phyloP scores from a whole-genome alignment of 2,113 vertebrate genomes.

The Oriolus oriolus region DNA sequence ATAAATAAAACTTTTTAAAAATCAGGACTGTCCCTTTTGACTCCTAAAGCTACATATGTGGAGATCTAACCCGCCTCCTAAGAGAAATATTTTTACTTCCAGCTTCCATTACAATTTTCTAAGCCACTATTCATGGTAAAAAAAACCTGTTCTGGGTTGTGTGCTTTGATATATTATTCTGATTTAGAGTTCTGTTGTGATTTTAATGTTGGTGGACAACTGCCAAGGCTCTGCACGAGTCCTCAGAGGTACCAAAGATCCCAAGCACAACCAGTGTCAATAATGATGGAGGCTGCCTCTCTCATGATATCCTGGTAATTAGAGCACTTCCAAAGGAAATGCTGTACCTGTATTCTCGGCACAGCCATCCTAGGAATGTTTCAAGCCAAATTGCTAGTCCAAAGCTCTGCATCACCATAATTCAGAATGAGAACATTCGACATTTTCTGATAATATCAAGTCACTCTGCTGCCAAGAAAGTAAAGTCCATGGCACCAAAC shows the following conservation, averaged over 20 bases:
- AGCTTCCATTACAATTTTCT: not conserved
- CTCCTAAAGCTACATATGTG: not conserved
- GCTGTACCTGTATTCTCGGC: not conserved
- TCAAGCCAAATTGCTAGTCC: not conserved
- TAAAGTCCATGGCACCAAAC: not conserved
- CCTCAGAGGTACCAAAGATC: not conserved
- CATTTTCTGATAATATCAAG: not conserved
- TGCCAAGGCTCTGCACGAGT: not conserved
- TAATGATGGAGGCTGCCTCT: not conserved
- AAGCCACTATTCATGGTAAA: not conserved
- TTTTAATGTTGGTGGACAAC: not conserved
- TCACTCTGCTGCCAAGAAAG: not conserved
- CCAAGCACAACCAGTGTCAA: rapidly evolving
- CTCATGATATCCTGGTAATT: not conserved
- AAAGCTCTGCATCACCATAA: not conserved
- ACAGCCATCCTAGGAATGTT: not conserved
- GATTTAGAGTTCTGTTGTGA: not conserved
- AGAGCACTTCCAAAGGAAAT: not conserved
- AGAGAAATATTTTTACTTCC: not conserved
- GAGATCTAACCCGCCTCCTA: not conserved
- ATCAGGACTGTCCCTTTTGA: not conserved
- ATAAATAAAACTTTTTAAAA: not conserved
- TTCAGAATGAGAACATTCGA: not conserved
- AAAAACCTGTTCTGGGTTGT: not conserved
- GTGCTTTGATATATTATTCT: not conserved